These are phyloP conservation scores for Drosophila robusta DNA, from an alignment of 2,888 invertebrate genomes.

Conservation along the genomic window DNA sequence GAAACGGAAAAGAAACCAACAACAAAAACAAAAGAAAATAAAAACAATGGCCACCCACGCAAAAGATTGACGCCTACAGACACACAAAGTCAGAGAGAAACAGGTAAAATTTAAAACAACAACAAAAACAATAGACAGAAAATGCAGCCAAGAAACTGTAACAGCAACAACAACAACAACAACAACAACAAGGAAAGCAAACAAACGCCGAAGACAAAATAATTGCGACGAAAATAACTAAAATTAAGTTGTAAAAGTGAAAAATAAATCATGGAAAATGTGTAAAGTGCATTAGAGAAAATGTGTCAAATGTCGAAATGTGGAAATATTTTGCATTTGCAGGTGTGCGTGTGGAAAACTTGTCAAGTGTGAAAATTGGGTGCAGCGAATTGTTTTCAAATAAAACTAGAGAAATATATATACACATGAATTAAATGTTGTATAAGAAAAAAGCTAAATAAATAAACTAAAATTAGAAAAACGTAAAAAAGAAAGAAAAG, in stretches of 20 bases:
- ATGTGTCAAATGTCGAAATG: conserved; percentile 64
- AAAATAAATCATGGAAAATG: conserved; percentile 24
- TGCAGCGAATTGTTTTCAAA: conserved; percentile 26
- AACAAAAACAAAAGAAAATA: conserved; percentile 27
- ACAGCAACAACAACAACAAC: conserved; percentile 21
- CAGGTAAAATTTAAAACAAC: conserved; percentile 45
- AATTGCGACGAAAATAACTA: conserved; percentile 62
- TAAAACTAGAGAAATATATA: background rate
- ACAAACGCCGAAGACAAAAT: conserved; percentile 53
- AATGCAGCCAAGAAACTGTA: conserved; percentile 61
- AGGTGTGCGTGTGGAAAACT: conserved; percentile 30
- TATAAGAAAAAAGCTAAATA: background rate
- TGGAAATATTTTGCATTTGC: conserved; percentile 52
- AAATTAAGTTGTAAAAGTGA: conserved; percentile 66
- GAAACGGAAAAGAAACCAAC: conserved; percentile 31
- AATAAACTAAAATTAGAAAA: no score
- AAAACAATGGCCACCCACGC: conserved; percentile 66
- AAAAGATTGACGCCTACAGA: conserved; percentile 36
- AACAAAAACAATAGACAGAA: conserved; percentile 20
- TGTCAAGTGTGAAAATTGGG: conserved; percentile 24
- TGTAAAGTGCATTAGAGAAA: conserved; percentile 58
- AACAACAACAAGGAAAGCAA: conserved; percentile 20
- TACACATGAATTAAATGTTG: conserved; percentile 1
- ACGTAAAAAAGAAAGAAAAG: no score
- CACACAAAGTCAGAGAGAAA: conserved; percentile 32